phyloP scores from a whole-genome alignment of 2,797 vertebrate genomes.

The Enteromius thamalakanensis region DNA sequence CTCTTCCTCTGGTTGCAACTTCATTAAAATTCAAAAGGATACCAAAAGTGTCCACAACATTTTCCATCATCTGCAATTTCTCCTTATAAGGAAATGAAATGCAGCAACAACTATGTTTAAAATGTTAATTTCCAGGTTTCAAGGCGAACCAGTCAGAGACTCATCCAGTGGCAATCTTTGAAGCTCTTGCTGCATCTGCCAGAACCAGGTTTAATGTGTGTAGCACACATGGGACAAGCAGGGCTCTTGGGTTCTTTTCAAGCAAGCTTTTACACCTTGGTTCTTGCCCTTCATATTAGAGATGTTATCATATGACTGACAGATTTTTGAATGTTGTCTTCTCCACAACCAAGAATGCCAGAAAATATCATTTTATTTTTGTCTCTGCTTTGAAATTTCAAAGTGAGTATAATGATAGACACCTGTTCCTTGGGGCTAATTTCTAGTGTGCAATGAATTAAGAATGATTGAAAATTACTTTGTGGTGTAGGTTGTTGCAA shows the following conservation, averaged over 20 bases:
- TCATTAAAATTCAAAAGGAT: slow-evolving; percentile 35
- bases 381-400: not conserved
- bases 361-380: not conserved
- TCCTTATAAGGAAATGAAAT: not conserved
- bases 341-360: not conserved
- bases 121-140: slow-evolving; percentile 41
- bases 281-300: not conserved
- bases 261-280: not conserved
- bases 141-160: not conserved
- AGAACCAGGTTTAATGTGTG: not conserved
- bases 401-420: not conserved
- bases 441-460: not conserved
- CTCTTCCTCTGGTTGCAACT: slow-evolving; percentile 5
- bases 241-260: not conserved
- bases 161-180: not conserved
- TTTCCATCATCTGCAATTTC: not conserved
- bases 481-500: not conserved
- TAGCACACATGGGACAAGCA: not conserved
- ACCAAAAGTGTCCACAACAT: not conserved
- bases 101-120: slow-evolving; percentile 28
- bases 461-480: slow-evolving; percentile 4
- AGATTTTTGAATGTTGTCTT: not conserved
- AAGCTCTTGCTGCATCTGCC: not conserved
- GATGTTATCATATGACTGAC: not conserved
- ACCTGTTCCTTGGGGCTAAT: slow-evolving; percentile 12